Evolutionary conservation across 2,888 invertebrate species (phyloP), one percentile per base, ranked within the genome.

Genomic region (Phasia obesa): DNA sequence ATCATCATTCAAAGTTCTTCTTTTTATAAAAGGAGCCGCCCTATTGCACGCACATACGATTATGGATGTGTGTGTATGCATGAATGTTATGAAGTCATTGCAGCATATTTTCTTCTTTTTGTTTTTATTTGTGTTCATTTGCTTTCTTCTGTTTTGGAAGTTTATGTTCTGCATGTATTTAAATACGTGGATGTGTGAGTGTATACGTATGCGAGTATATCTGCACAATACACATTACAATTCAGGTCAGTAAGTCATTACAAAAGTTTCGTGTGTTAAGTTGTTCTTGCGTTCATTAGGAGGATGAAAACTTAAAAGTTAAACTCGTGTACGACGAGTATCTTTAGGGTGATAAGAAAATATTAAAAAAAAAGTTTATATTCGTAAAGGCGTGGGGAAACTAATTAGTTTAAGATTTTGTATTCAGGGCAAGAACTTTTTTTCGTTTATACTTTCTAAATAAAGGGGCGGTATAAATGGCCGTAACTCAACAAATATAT

Each of bases 181-280:
- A 6, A 13, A 19, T 2, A 9, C 11, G 31, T 23, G 15, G 35
- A 1, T 42, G 38, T 15, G 38, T 59, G 57, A 11, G 42, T 17
- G 6, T 25, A 1, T 15, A 13, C 35, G 19, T 27, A 35, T 42
- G 51, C 19, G 13, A 59, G 27, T 57, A n/a, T 49, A 77, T 78
- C 79, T 69, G 49, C 42, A 64, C 38, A 70, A 75, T 53, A 42
- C 62, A 51, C 31, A 65, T 59, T 25, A 57, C 71, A 76, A 81
- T 76, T 71, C 60, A 81, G 76, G 81, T 81, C 81, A 76, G 81
- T 81, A 81, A 76, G 76, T 60, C 76, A 81, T 81, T 81, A 70
- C 64, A 71, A 75, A 76, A 75, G 25, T 71, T 78, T 65, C 47
- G 17, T 78, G 49, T 51, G 55, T 78, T 78, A 64, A 57, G 31